phyloP scores from a whole-genome alignment of 1,140 invertebrate genomes.

The Luehdorfia chinensis region DNA sequence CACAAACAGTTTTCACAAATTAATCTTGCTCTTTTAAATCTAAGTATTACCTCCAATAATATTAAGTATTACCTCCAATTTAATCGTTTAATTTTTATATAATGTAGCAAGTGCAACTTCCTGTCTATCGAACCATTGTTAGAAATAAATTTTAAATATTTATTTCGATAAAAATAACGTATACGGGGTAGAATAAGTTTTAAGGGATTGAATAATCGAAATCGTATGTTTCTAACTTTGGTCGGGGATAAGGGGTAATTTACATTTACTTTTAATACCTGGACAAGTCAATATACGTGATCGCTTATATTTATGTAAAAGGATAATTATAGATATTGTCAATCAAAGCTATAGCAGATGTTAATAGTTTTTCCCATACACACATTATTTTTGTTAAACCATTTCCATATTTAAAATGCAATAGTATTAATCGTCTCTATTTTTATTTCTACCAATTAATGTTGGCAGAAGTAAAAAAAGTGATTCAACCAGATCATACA shows the following conservation, averaged over 20 bases:
- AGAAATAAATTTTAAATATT: conserved; percentile 16
- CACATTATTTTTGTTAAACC: conserved; percentile 69
- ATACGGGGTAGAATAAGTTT: conserved; percentile 32
- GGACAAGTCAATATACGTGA: conserved; percentile 51
- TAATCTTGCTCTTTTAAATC: conserved; percentile 50
- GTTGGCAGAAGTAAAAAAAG: conserved; percentile 25
- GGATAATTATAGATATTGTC: conserved; percentile 65
- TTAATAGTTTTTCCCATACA: conserved; percentile 72
- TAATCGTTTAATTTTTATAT: conserved; percentile 59
- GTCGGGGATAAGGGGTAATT: conserved; percentile 17
- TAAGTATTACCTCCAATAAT: conserved; percentile 72
- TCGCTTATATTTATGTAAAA: conserved; percentile 59
- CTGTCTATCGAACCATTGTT: conserved; percentile 4
- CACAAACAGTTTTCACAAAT: conserved; percentile 67
- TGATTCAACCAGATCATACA: conserved; percentile 52
- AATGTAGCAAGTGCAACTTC: conserved; percentile 26
- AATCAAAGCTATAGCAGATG: conserved; percentile 63
- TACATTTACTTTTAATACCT: conserved; percentile 31
- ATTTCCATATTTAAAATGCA: conserved; percentile 72
- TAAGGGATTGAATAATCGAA: conserved; percentile 21
- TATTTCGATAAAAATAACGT: conserved; percentile 21
- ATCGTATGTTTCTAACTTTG: conserved; percentile 11
- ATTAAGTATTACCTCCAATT: conserved; percentile 70
- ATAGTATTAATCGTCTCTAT: conserved; percentile 49
- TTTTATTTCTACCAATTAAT: conserved; percentile 30